Base-by-base conservation (phyloP, 2,888 invertebrate species). In the Hyposoter dolosus region DNA sequence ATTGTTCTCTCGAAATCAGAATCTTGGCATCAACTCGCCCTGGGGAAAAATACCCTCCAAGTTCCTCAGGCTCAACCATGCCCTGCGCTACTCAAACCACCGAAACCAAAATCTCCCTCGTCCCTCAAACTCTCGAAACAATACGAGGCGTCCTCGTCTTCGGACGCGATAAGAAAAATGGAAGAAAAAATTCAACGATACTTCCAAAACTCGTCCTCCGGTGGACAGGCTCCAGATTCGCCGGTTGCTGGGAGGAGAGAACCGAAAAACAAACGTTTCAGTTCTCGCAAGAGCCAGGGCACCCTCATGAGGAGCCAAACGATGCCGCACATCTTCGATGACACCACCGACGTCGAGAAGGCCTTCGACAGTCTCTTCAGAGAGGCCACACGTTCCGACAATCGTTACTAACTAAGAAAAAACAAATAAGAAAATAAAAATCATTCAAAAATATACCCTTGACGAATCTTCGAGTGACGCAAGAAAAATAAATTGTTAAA, bases 341-440 rank as follows among this genome's bases (percentile, higher is more conserved):
- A 97, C 94, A 91, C 86, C 9, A 97, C 97, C 94, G 97, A 98
- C 95, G 97, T 98, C 86, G 98, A 98, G 93, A 97, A 96, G 95
- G 97, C 97, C 90, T 98, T 98, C 95, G 98, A 98, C 94, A 97
- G 97, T 94, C 96, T 98, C 91, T 97, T 98, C 95, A 94, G 94
- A 88, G 94, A 94, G 89, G 92, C 94, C 45, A 94, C 93, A 28
- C 88, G 90, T 40, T 45, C 90, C 78, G 91, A 91, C 86, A 90
- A 91, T 79, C 90, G 90, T 50, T 89, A 84, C 85, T 92, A 88
- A 89, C 77, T 19, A 66, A 60, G 79, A 43, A 40, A 15, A 17
- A 40, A 79, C 56, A 56, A 28, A 74, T 47, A 63, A 50, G 3
- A 56, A 72, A 53, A 32, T 50, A n/a, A 77, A 72, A 45, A 66